phyloP scores from a whole-genome alignment of 2,888 invertebrate genomes.

The Nomada lathburiana region DNA sequence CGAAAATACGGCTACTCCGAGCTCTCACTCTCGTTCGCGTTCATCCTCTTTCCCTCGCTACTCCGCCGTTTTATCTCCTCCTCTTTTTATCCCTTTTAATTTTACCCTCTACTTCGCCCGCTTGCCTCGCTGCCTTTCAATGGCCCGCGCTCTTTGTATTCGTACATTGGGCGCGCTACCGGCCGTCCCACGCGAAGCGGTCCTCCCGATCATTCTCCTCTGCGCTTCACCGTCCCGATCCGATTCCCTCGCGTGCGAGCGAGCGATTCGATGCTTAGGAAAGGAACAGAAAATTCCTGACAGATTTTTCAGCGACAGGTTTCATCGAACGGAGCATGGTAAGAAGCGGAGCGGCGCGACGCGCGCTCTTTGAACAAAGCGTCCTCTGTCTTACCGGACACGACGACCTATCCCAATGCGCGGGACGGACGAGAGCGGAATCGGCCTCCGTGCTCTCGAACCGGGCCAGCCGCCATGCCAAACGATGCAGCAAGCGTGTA shows the following conservation, averaged over 20 bases:
- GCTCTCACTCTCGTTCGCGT: constrained; percentile 64
- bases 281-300: too few species aligned
- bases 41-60: constrained; percentile 44
- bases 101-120: constrained; percentile 54
- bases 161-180: constrained; percentile 61
- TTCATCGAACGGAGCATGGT: constrained; percentile 60
- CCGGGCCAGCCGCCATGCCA: neutral
- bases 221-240: neutral
- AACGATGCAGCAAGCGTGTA: neutral
- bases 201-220: constrained; percentile 21
- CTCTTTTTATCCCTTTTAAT: constrained; percentile 55
- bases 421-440: constrained; percentile 16
- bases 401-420: constrained; percentile 78
- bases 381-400: constrained; percentile 76
- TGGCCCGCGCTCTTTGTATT: constrained; percentile 67
- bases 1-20: constrained; percentile 79
- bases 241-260: too few species aligned
- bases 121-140: constrained; percentile 74
- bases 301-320: neutral
- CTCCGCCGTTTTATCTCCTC: constrained; percentile 28
- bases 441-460: constrained; percentile 29
- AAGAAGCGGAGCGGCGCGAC: constrained; percentile 64
- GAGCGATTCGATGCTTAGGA: too few species aligned
- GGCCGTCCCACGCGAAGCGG: constrained; percentile 69
- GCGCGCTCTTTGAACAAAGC: constrained; percentile 80